Evolutionary conservation across 1,140 invertebrate genomes (phyloP).

Genomic region (Calephelis nemesis): DNA sequence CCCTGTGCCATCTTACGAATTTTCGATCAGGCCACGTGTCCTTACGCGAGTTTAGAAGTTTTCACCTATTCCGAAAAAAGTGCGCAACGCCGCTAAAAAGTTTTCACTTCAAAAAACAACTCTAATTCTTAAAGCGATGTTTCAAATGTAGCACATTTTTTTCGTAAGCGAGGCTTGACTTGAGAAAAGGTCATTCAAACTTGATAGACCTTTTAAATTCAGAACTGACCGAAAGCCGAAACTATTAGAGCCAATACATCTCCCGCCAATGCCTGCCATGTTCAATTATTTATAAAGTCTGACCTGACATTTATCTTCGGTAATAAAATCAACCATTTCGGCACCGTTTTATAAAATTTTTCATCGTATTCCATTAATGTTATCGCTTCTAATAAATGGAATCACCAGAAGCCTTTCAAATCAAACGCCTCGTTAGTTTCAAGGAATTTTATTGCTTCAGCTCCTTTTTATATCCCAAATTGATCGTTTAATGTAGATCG

Average conservation of each 20-base stretch:
- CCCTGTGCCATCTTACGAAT: too few species aligned
- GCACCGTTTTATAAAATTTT: neutral
- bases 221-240: neutral
- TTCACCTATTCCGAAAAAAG: too few species aligned
- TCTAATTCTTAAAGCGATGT: too few species aligned
- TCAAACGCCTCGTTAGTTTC: conserved; percentile 21
- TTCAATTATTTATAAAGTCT: conserved; percentile 6
- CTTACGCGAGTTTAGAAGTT: too few species aligned
- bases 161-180: too few species aligned
- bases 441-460: conserved; percentile 20
- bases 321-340: conserved; percentile 6
- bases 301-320: conserved; percentile 7
- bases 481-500: neutral
- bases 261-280: neutral
- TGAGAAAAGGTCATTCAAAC: too few species aligned
- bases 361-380: conserved; percentile 9
- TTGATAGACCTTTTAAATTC: neutral
- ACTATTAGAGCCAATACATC: neutral
- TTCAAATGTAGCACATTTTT: too few species aligned
- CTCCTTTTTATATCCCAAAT: conserved; percentile 9
- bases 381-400: conserved; percentile 1
- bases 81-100: too few species aligned
- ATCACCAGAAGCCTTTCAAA: conserved; percentile 17
- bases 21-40: too few species aligned
- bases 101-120: too few species aligned